Evolutionary conservation across 2,888 invertebrate genomes (phyloP).

Genomic region (Xanthia togata): DNA sequence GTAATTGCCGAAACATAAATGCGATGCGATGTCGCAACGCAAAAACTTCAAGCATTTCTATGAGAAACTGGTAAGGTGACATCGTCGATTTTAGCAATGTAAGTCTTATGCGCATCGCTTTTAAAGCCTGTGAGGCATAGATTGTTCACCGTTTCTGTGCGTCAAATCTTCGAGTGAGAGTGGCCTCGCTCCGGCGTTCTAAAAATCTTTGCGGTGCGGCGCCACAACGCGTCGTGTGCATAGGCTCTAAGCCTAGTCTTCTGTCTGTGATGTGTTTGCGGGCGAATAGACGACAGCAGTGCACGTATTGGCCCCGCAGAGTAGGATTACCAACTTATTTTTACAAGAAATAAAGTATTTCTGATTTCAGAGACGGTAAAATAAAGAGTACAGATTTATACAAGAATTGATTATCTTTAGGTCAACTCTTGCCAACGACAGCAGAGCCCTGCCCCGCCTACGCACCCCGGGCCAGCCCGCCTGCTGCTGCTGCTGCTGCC

Average conservation of each 20-base stretch:
- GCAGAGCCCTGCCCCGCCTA: not conserved
- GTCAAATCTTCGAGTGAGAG: no score
- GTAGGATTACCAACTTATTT: not conserved
- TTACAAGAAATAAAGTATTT: no score
- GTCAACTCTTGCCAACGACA: not conserved
- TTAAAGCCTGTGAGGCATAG: not conserved
- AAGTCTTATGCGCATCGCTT: not conserved
- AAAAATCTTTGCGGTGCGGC: no score
- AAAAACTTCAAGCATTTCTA: no score
- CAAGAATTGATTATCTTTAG: not conserved
- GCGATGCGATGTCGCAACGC: not conserved
- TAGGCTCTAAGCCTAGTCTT: not conserved
- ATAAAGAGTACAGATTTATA: not conserved
- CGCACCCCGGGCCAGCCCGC: slow-evolving; percentile 80
- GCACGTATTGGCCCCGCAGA: not conserved
- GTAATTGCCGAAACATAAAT: not conserved
- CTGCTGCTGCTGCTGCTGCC: slow-evolving; percentile 87
- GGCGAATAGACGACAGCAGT: not conserved
- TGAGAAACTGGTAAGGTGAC: not conserved
- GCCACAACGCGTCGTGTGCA: no score
- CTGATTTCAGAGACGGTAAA: not conserved
- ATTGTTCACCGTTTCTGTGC: not conserved
- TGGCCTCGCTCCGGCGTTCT: no score
- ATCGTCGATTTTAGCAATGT: not conserved
- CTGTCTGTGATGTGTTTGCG: not conserved